Base-by-base conservation (phyloP, 37 sponge, comb jelly and placozoan species). In the Ephydatia muelleri region DNA sequence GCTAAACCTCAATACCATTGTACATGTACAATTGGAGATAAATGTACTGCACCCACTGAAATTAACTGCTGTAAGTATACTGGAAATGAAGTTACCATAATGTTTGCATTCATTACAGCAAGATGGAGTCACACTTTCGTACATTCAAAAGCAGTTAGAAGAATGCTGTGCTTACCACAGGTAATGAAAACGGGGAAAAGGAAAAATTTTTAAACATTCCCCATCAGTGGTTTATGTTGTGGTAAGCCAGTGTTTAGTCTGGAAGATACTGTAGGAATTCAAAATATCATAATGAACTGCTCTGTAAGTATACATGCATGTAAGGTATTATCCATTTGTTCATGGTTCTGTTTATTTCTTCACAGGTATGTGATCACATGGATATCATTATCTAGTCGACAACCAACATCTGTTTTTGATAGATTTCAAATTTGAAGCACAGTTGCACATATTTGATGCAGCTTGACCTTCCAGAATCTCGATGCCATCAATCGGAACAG, bases 231-330 rank as follows among this genome's bases (percentile, higher is more conserved):
- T 35, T 38, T 38, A 31, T 86, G 87, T 68, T 26, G 73, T 38
- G 81, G 87, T 16, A 73, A 67, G 34, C 93, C 93, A 27, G 34
- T 68, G 43, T 92, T 92, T 40, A 38, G 78, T 67, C 31, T 92
- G 76, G 92, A 92, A 32, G 49, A 35, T 36, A 84, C 79, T 28
- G 38, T 87, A 5, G 88, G 88, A 36, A 84, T 80, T 68, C 85
- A 92, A 35, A 92, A 83, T 49, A 70, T 92, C 37, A 80, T 92
- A 78, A 92, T 92, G 93, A 85, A 87, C 72, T 92, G 93, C 76
- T 34, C 76, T n/a, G 74, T 89, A 30, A 57, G 88, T 73, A 0
- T 32, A 13, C 34, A 65, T 32, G 9, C 28, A 27, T 48, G 65
- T 22, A 43, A n/a, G 28, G 2, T 25, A 48, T 3, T 30, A 9